phyloP scores from a whole-genome alignment of 2,113 vertebrate species.

The Porphyrio hochstetteri region DNA sequence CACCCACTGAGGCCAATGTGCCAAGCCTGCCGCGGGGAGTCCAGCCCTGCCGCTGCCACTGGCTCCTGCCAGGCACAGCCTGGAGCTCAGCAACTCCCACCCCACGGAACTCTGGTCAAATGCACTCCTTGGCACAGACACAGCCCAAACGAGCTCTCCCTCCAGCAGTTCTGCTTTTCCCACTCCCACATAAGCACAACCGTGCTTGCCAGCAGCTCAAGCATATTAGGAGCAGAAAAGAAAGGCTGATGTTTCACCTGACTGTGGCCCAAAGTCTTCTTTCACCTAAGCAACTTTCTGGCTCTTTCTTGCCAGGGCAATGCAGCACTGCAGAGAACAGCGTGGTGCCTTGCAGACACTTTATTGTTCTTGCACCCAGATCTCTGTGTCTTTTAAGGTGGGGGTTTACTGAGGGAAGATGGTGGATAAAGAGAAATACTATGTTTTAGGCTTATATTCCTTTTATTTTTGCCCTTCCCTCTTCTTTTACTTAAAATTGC shows the following conservation, averaged over 20 bases:
- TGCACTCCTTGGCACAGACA: neutral
- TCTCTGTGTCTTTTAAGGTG: neutral
- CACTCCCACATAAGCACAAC: neutral
- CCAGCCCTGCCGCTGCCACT: neutral
- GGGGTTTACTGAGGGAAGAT: neutral
- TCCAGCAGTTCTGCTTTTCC: neutral
- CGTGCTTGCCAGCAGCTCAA: neutral
- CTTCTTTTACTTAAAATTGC: neutral
- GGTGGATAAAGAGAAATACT: neutral
- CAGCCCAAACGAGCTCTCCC: neutral
- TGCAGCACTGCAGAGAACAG: neutral
- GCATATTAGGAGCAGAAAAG: neutral
- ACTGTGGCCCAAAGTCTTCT: neutral
- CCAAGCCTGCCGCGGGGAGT: accelerated
- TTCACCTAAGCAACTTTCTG: neutral
- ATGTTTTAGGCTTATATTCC: neutral
- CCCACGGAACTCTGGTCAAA: neutral
- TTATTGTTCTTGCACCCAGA: neutral
- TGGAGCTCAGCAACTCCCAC: neutral
- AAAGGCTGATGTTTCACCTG: neutral
- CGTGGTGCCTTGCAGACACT: neutral
- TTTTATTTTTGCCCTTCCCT: neutral
- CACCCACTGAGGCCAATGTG: accelerated
- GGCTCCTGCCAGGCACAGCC: neutral
- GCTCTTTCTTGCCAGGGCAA: neutral